phyloP scores from a whole-genome alignment of 2,113 vertebrate genomes.

The Aythya baeri region DNA sequence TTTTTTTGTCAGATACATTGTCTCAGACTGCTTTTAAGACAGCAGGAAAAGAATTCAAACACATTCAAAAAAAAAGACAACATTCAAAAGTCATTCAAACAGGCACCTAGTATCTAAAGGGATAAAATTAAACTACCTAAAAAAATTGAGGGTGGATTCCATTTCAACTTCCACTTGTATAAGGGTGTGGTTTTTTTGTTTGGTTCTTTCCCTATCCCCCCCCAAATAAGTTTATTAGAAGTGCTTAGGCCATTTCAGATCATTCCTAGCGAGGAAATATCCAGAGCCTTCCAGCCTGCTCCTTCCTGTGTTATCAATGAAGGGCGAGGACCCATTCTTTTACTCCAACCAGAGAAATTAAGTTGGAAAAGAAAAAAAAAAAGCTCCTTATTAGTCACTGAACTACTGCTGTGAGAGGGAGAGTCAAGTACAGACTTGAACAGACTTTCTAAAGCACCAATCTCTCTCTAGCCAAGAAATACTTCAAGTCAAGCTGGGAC shows the following conservation, averaged over 20 bases:
- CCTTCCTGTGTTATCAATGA: slow-evolving; percentile 56
- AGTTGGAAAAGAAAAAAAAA: slow-evolving; percentile 9
- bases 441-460: neutral
- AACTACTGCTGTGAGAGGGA: neutral
- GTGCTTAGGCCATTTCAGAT: neutral
- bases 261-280: neutral
- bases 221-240: neutral
- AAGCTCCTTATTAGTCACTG: neutral
- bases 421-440: slow-evolving; percentile 66
- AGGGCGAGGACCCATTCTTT: neutral
- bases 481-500: slow-evolving; percentile 57
- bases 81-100: neutral
- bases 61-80: too few species aligned
- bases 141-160: neutral
- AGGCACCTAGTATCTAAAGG: neutral
- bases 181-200: neutral
- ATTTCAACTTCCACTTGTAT: neutral
- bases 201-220: too few species aligned
- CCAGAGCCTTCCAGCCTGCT: slow-evolving; percentile 38
- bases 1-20: neutral
- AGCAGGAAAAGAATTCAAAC: neutral
- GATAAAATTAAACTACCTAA: neutral
- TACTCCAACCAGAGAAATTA: neutral
- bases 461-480: slow-evolving; percentile 42
- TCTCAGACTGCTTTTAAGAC: neutral